Conservation (phyloP, 2,113 vertebrate genomes). For the Theristicus caerulescens region DNA sequence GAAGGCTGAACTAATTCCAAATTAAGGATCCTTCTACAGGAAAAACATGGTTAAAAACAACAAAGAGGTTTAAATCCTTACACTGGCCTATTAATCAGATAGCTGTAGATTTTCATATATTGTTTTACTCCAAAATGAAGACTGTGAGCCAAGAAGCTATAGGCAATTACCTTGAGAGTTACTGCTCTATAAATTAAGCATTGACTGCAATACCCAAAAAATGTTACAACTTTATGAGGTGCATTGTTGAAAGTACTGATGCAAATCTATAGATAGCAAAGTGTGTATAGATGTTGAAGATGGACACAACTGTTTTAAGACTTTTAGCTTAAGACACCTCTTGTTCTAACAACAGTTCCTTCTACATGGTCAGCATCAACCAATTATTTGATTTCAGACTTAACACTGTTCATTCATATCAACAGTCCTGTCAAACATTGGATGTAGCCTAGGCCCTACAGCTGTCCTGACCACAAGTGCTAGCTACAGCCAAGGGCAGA, state of each 20-base stretch:
- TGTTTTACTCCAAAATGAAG: not conserved
- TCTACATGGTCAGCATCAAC: not conserved
- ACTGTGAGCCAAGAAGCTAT: not conserved
- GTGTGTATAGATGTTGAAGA: accelerated
- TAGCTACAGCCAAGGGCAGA: not conserved
- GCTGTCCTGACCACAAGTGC: not conserved
- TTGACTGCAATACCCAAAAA: not conserved
- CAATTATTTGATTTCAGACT: not conserved
- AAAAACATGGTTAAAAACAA: not conserved
- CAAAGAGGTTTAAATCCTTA: not conserved
- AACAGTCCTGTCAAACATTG: not conserved
- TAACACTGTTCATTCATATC: not conserved
- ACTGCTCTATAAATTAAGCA: not conserved
- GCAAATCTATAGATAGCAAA: not conserved
- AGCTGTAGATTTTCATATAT: not conserved
- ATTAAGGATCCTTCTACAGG: not conserved
- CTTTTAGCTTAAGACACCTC: not conserved
- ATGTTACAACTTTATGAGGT: not conserved
- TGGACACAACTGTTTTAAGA: not conserved
- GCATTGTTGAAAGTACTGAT: not conserved
- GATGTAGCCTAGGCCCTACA: not conserved
- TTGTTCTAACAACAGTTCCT: not conserved
- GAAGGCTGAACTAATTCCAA: not conserved
- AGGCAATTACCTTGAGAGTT: not conserved
- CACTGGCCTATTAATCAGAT: not conserved